Evolutionary conservation across 2,888 invertebrate species (phyloP).

Genomic region (Apomyelois bistriatella): DNA sequence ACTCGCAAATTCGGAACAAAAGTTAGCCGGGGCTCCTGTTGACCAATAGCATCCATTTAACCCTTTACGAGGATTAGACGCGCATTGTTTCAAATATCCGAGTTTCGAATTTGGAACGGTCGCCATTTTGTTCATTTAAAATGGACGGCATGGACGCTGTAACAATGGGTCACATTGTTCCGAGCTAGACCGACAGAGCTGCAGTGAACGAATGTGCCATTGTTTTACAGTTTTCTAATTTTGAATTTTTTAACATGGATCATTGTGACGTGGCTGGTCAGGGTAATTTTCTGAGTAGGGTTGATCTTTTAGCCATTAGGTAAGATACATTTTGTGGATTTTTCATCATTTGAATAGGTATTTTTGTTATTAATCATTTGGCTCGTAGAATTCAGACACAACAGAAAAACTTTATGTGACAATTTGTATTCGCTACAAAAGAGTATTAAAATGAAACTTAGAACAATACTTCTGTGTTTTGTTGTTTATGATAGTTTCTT

Average conservation of each 20-base stretch:
- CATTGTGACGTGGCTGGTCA: slow-evolving; percentile 6
- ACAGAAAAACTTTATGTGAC: too few species aligned
- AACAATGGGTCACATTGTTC: slow-evolving; percentile 74
- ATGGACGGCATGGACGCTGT: slow-evolving; percentile 76
- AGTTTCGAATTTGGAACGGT: slow-evolving; percentile 59
- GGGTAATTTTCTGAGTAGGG: background rate
- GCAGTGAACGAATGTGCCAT: slow-evolving; percentile 59
- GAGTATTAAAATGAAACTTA: too few species aligned
- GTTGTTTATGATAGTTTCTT: too few species aligned
- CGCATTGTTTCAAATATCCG: slow-evolving; percentile 72
- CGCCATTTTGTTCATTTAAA: slow-evolving; percentile 79
- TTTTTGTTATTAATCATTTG: too few species aligned
- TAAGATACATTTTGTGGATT: too few species aligned
- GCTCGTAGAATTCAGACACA: too few species aligned
- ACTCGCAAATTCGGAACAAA: slow-evolving; percentile 32
- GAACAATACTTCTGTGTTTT: too few species aligned
- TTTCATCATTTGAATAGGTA: too few species aligned
- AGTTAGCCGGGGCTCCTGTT: slow-evolving; percentile 49
- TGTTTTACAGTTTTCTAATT: slow-evolving; percentile 69
- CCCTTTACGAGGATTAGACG: slow-evolving; percentile 67
- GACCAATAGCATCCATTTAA: slow-evolving; percentile 78
- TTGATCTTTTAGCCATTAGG: background rate
- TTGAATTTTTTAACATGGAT: slow-evolving; percentile 43
- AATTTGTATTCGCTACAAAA: too few species aligned
- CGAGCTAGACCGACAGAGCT: slow-evolving; percentile 50